phyloP scores from a whole-genome alignment of 2,797 vertebrate species.

The Fundulus diaphanus region DNA sequence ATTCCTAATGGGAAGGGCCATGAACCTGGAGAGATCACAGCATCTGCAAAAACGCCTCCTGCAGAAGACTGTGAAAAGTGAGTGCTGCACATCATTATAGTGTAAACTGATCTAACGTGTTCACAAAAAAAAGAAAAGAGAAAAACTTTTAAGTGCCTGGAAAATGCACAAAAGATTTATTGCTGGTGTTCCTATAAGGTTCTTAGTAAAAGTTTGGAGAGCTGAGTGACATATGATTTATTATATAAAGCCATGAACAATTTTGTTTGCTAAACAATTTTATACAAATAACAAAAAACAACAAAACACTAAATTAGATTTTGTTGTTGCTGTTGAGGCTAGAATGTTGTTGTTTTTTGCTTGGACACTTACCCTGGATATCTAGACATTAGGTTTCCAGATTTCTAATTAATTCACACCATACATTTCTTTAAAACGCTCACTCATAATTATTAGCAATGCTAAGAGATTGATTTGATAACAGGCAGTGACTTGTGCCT shows the following conservation, averaged over 20 bases:
- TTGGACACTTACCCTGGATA: background rate
- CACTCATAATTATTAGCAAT: background rate
- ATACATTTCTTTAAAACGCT: background rate
- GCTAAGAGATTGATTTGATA: background rate
- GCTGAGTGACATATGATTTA: background rate
- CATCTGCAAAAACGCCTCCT: slow-evolving; percentile 56
- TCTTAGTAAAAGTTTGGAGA: background rate
- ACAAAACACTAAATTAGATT: background rate
- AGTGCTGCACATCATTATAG: slow-evolving; percentile 45
- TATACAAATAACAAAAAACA: background rate
- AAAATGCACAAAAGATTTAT: background rate
- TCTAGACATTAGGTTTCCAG: background rate
- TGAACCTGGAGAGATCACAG: slow-evolving; percentile 72
- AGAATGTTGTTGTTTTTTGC: background rate
- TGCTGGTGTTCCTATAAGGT: background rate
- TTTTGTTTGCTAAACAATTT: background rate
- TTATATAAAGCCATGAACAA: background rate
- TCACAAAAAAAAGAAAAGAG: background rate
- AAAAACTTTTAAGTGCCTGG: background rate
- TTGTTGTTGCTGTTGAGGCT: background rate
- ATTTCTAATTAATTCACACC: background rate
- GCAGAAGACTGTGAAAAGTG: slow-evolving; percentile 71
- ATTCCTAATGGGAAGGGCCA: slow-evolving; percentile 92
- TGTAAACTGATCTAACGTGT: background rate
- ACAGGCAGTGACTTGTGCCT: background rate